Evolutionary conservation across 2,797 vertebrate species (phyloP), one percentile per base, ranked within the genome.

Genomic region (Esox lucius): DNA sequence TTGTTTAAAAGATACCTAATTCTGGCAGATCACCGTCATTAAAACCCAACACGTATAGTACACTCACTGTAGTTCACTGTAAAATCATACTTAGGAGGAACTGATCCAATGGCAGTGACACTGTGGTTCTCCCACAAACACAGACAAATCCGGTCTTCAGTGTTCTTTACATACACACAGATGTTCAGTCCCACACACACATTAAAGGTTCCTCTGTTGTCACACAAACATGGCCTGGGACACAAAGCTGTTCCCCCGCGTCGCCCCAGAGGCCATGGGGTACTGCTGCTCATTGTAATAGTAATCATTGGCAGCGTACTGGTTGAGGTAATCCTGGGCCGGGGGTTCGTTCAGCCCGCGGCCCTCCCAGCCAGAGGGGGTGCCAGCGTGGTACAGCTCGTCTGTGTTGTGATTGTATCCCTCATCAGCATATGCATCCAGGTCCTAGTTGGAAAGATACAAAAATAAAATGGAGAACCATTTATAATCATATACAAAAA

Each of bases 161-260:
- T 26, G 22, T 61, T 61, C 56, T 61, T 24, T 33, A 66, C n/a
- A 49, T 28, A 49, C 61, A 73, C 15, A 64, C 56, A 72, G n/a
- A 59, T 11, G 28, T 16, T 53, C 62, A 78, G 65, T 5, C 51
- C 75, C 61, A 73, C 51, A 22, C 71, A 86, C 72, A 71, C 59
- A 75, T 73, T 78, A 68, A 75, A 76, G 76, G 2, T 33, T 12
- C 66, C 71, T 46, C 70, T 75, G 53, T 19, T 71, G 85, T 94
- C 86, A 95, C 72, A 95, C 94, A 68, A 91, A 78, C 91, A 95
- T 91, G 78, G 90, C 86, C 1, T 89, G 1, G 0, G 94, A 95
- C 75, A 95, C 68, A 67, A 95, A 95, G 84, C 94, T 94, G 19
- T 91, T 93, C 24, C 81, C 93, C 0, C 89, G 91, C 76, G 81